A percentile compares a stretch with the other conserved stretches of the same genome.
These are phyloP conservation scores for Acomys russatus DNA, from an alignment of 2,797 vertebrate species.

Conservation along the genomic window DNA sequence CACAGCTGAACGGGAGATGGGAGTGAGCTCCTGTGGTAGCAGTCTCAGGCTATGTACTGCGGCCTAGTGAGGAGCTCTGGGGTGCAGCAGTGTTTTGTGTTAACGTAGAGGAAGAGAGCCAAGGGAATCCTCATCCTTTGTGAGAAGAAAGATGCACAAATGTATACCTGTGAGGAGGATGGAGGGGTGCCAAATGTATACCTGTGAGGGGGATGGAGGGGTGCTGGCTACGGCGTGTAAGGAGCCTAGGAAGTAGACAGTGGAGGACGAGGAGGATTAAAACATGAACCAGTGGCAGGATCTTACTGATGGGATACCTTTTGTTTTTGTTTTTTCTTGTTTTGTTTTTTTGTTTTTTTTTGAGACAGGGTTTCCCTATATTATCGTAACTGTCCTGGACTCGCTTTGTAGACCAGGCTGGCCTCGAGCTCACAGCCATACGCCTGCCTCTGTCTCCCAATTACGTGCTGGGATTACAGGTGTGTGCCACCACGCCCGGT, in stretches of 20 bases:
- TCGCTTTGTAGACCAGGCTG: no score
- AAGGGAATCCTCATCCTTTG: slow-evolving; percentile 25
- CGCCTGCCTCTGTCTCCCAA: no score
- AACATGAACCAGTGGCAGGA: slow-evolving; percentile 6
- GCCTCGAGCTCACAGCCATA: no score
- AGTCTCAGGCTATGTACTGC: not conserved
- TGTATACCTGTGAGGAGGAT: not conserved
- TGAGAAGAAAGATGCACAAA: not conserved
- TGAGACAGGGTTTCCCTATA: no score
- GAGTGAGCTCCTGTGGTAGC: not conserved
- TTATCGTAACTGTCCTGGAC: no score
- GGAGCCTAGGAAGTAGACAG: not conserved
- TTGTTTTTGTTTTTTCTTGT: not conserved
- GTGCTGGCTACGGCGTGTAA: not conserved
- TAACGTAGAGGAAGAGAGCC: not conserved
- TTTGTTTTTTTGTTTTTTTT: no score
- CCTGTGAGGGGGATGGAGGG: not conserved
- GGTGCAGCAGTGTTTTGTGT: slow-evolving; percentile 38
- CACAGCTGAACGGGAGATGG: slow-evolving; percentile 35
- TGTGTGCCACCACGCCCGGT: no score
- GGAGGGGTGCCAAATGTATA: not conserved
- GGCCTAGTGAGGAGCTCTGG: not conserved
- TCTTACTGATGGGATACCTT: not conserved
- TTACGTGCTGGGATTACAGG: no score
- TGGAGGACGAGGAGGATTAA: not conserved